phyloP scores from a whole-genome alignment of 2,797 vertebrate species.

The Hydrolagus colliei region DNA sequence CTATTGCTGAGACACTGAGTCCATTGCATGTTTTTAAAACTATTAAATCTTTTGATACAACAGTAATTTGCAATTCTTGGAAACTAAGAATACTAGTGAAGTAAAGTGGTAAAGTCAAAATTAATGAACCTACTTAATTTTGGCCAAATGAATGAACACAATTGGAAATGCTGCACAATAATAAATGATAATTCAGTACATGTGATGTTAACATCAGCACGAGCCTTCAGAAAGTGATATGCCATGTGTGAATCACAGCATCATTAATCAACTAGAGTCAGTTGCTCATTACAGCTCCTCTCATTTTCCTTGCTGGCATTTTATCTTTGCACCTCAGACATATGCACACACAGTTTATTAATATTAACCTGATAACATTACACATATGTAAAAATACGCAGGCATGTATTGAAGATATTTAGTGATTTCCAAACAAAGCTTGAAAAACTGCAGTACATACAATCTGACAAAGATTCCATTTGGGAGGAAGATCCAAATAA shows the following conservation, averaged over 20 bases:
- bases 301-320: background rate
- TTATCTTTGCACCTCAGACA: background rate
- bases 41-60: background rate
- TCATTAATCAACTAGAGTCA: background rate
- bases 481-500: slow-evolving; percentile 27
- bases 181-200: background rate
- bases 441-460: background rate
- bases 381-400: background rate
- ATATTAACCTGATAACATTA: background rate
- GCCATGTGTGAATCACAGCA: background rate
- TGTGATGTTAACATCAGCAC: background rate
- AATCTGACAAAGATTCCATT: slow-evolving; percentile 14
- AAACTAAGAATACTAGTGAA: background rate
- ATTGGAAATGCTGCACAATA: background rate
- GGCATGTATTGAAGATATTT: background rate
- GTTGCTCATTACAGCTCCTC: background rate
- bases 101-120: background rate
- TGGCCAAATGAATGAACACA: background rate
- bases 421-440: slow-evolving; percentile 1
- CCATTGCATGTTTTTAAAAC: background rate
- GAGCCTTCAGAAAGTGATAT: slow-evolving; percentile 12
- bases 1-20: background rate
- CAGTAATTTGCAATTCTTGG: background rate
- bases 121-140: background rate
- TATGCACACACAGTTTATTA: background rate